Evolutionary conservation across 2,113 vertebrate genomes (phyloP).

Genomic region (Anguilla japonica): DNA sequence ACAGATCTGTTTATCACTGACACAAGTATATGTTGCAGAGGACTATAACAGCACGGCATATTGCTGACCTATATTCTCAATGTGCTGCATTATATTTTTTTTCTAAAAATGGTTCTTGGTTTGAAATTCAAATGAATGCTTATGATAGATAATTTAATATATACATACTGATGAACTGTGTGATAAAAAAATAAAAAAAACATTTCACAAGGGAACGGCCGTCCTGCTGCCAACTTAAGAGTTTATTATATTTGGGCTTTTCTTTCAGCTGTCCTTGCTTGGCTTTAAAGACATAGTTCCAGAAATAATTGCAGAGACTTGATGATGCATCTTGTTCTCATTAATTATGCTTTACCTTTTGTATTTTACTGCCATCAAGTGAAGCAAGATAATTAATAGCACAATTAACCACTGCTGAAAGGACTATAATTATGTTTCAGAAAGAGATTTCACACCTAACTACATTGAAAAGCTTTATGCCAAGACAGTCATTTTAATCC

Average conservation of each 20-base stretch:
- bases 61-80: neutral
- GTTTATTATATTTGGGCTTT: neutral
- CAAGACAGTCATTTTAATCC: neutral
- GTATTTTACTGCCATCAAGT: constrained; percentile 15
- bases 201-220: neutral
- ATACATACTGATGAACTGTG: neutral
- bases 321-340: neutral
- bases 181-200: neutral
- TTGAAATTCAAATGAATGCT: constrained; percentile 6
- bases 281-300: constrained; percentile 1
- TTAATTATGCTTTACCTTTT: constrained; percentile 5
- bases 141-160: neutral
- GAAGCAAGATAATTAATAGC: constrained; percentile 13
- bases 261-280: neutral
- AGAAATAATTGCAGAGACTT: neutral
- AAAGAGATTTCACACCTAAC: neutral
- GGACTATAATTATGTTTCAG: constrained; percentile 1
- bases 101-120: neutral
- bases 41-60: neutral
- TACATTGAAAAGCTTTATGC: neutral
- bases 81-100: neutral
- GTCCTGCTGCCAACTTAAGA: neutral
- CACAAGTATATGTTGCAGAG: neutral
- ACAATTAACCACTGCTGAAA: constrained; percentile 17
- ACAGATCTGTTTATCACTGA: constrained; percentile 4